Evolutionary conservation across 2,888 invertebrate genomes (phyloP), one percentile per base, ranked within the genome.

Genomic region (Agonopterix alstromeriana): DNA sequence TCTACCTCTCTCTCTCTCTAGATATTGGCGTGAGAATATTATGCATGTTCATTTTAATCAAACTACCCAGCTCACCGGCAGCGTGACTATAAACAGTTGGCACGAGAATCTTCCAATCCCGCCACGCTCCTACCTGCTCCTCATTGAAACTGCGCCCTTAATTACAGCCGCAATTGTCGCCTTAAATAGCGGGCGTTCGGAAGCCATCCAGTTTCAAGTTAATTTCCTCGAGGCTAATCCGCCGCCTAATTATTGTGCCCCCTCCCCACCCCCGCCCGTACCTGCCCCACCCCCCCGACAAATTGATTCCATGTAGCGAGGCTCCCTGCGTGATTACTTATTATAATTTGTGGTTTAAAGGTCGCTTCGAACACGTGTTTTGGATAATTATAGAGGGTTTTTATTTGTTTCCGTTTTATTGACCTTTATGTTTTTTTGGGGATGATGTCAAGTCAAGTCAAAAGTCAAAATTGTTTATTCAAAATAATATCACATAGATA

Each of bases 161-260:
- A 73, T 70, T 65, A 61, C 58, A 54, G 53, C 48, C 48, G 47
- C 57, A 59, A 66, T 67, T 66, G 68, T 65, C 64, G 57, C 55
- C 62, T 60, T 54, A 62, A 63, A 62, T 61, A 61, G 56, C 10
- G n/a, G 11, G 10, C 8, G 36, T 8, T 35, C 52, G 49, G 66
- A 62, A 65, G 66, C 67, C 66, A 70, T 73, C 67, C 60, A 70
- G 73, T 73, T 77, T 78, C 76, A 73, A 81, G 78, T 80, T 82
- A 82, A 85, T 85, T 80, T 77, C 57, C 72, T 69, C 71, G 72
- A 69, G 69, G 71, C 76, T 82, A 82, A 84, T 83, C 82, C 81
- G 60, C 66, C 66, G 71, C 68, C 81, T 84, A 81, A 83, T 84
- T 84, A 83, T 75, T 74, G 71, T 77, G 58, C 59, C 68, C 71